A percentile compares a stretch with the other conserved stretches of the same genome.
Conservation (phyloP, 2,797 vertebrate species). For the Trachurus trachurus region DNA sequence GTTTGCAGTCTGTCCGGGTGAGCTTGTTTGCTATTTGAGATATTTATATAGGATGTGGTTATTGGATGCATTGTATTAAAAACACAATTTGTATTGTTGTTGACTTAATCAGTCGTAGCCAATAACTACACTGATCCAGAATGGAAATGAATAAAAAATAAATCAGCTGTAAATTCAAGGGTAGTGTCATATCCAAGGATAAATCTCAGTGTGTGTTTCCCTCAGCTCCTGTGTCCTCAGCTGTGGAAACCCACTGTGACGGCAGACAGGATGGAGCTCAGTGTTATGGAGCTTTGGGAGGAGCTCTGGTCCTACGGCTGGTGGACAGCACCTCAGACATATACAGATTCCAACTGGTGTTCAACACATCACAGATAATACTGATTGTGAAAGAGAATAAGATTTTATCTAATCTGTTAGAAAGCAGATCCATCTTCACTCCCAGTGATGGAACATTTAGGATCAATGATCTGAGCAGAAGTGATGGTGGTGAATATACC, state of each 20-base stretch:
- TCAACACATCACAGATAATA: fast-evolving
- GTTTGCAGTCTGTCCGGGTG: too few species aligned
- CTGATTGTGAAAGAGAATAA: fast-evolving
- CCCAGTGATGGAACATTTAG: constrained; percentile 41
- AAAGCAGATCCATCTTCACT: constrained; percentile 37
- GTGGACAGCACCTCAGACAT: background rate
- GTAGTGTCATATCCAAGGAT: too few species aligned
- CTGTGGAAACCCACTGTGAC: constrained; percentile 36
- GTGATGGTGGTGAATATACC: constrained; percentile 37
- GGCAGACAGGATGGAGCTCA: constrained; percentile 34
- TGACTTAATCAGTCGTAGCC: too few species aligned
- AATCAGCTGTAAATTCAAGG: too few species aligned
- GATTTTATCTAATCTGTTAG: fast-evolving
- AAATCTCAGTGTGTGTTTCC: too few species aligned
- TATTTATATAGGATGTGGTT: too few species aligned
- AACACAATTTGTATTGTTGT: too few species aligned
- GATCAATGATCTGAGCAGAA: constrained; percentile 43
- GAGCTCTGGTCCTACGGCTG: constrained; percentile 57
- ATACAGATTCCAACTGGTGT: fast-evolving
- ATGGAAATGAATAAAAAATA: too few species aligned
- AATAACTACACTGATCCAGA: too few species aligned
- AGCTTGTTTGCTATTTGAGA: too few species aligned
- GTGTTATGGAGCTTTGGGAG: constrained; percentile 70
- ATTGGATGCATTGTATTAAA: too few species aligned
- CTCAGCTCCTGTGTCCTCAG: too few species aligned